A percentile compares a stretch with the other conserved stretches of the same genome.
phyloP scores from a whole-genome alignment of 2,113 vertebrate genomes.

The Chrysemys picta region DNA sequence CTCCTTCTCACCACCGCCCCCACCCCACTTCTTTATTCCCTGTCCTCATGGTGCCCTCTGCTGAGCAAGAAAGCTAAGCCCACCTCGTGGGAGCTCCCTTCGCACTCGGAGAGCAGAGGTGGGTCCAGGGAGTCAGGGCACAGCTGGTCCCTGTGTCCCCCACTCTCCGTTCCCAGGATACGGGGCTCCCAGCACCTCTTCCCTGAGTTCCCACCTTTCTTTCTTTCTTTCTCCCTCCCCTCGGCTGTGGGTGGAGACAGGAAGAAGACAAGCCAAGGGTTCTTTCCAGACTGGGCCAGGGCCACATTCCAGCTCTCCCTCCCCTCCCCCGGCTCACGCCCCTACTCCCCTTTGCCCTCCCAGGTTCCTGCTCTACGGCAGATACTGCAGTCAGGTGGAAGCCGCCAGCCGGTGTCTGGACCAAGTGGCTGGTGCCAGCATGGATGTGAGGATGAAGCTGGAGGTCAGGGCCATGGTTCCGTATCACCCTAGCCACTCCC shows the following conservation, averaged over 20 bases:
- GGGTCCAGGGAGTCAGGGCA: not conserved
- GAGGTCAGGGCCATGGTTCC: conserved; percentile 77
- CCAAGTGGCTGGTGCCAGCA: conserved; percentile 76
- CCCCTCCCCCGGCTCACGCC: not conserved
- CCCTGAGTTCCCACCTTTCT: not conserved
- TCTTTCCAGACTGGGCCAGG: not conserved
- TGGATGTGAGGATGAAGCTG: conserved; percentile 90
- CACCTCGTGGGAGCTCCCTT: not conserved
- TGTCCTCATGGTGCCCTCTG: not conserved
- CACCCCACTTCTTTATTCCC: not conserved
- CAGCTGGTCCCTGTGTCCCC: not conserved
- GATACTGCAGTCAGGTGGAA: conserved; percentile 94
- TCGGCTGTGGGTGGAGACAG: not conserved
- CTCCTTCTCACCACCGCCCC: not conserved
- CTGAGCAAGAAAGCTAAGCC: not conserved
- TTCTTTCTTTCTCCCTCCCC: no score
- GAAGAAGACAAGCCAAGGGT: not conserved
- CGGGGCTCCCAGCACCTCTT: not conserved
- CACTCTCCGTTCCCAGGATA: not conserved
- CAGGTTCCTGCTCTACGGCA: conserved; percentile 89
- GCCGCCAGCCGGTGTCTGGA: conserved; percentile 87
- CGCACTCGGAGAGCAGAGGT: not conserved
- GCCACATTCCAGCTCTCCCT: not conserved
- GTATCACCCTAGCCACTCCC: not conserved
- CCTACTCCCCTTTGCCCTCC: not conserved